Evolutionary conservation across 2,797 vertebrate genomes (phyloP), one percentile per base, ranked within the genome.

Genomic region (Siniperca undulata): DNA sequence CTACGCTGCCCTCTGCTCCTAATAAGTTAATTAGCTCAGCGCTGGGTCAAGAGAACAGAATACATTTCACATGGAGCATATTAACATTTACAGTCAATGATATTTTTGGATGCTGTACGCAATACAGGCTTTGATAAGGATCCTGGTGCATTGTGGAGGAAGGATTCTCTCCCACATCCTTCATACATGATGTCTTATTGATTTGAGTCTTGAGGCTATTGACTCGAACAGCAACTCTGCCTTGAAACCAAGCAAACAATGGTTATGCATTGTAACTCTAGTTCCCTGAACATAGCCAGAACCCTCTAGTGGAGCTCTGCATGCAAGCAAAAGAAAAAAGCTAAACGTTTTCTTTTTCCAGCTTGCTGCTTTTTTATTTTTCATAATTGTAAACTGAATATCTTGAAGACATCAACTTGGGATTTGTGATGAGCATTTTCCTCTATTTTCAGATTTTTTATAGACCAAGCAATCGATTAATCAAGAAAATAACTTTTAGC

Each of bases 21-120:
- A 87, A 91, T 93, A 94, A 92, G 89, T 92, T 93, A 92, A 94
- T 94, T 92, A 93, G 88, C 90, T 91, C 83, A 86, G 74, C 16
- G 2, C 56, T 59, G 78, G 89, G 90, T 93, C 91, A 91, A 78
- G 70, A 83, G 86, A 90, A 89, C 62, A 80, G 87, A 90, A 87
- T 74, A 58, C 53, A 88, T 89, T 91, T 87, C 78, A 88, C 55
- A 13, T 24, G 67, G 56, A 82, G 76, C 70, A 80, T 83, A 87
- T 88, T 79, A 90, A 87, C 80, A 91, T 86, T 89, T 82, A 78
- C 56, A 78, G 52, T 74, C 78, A 82, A 90, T 85, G 73, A 91
- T 91, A 88, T 76, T 36, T 86, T 50, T 74, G 76, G 73, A 85
- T 82, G 71, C 69, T 72, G 65, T n/a, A 50, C 7, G 24, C 84